Evolutionary conservation across 2,797 vertebrate genomes (phyloP).

Genomic region (Hephaestus fuliginosus): DNA sequence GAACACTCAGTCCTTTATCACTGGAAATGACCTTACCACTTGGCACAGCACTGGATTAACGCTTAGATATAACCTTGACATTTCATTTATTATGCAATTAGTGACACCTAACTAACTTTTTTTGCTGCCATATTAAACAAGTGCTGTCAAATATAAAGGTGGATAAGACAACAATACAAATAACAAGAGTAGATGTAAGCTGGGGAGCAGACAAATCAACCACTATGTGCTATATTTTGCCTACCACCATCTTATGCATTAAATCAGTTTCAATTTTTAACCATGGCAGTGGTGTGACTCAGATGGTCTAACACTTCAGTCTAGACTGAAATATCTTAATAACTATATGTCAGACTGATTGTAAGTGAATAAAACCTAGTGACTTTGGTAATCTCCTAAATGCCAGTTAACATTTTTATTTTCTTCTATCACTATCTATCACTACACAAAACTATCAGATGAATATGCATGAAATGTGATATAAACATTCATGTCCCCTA

Average conservation of each 20-base stretch:
- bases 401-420: background rate
- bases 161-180: conserved; percentile 25
- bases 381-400: background rate
- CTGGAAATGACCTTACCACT: conserved; percentile 45
- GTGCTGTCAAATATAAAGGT: background rate
- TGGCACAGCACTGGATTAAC: conserved; percentile 36
- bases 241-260: background rate
- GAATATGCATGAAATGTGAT: background rate
- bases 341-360: background rate
- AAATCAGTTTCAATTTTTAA: conserved; percentile 9
- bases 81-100: conserved; percentile 51
- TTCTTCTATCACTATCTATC: no score
- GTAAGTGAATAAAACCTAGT: background rate
- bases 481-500: background rate
- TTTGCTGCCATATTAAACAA: conserved; percentile 36
- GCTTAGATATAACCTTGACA: conserved; percentile 54
- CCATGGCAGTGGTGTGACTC: background rate
- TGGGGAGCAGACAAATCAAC: background rate
- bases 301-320: background rate
- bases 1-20: conserved; percentile 58
- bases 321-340: background rate
- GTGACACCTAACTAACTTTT: conserved; percentile 23
- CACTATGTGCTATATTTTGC: background rate
- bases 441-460: no score
- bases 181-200: background rate